phyloP scores from a whole-genome alignment of 2,113 vertebrate species.

The Shinisaurus crocodilurus region DNA sequence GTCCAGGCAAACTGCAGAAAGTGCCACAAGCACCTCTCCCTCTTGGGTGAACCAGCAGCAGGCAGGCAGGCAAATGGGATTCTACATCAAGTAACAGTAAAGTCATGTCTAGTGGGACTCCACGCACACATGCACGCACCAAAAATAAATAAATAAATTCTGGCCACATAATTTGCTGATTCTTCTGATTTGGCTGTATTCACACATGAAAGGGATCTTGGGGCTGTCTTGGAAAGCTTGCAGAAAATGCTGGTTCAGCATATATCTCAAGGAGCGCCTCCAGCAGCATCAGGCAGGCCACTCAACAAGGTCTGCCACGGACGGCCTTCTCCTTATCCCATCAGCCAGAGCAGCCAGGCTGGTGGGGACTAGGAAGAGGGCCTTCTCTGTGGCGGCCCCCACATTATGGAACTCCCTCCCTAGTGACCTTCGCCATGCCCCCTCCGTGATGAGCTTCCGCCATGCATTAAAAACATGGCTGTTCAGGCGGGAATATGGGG shows the following conservation, averaged over 20 bases:
- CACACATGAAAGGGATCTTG: not conserved
- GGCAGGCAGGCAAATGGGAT: not conserved
- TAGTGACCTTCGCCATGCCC: no score
- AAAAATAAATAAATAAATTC: not conserved
- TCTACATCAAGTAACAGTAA: not conserved
- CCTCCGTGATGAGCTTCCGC: no score
- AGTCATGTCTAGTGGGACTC: not conserved
- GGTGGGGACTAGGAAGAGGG: no score
- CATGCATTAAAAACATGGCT: no score
- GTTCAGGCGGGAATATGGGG: no score
- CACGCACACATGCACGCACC: not conserved
- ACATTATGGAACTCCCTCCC: no score
- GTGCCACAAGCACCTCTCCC: not conserved
- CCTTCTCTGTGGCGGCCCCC: no score
- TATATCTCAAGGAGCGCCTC: no score
- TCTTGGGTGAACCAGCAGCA: not conserved
- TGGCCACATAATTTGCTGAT: not conserved
- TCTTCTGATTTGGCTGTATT: not conserved
- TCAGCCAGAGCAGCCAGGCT: no score
- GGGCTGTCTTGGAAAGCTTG: not conserved
- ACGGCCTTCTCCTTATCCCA: no score
- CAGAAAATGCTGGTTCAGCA: not conserved
- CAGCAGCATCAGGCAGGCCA: no score
- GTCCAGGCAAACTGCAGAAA: not conserved
- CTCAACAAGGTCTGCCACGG: no score